Evolutionary conservation across 2,888 invertebrate genomes (phyloP).

Genomic region (Platerodrilus igneus): DNA sequence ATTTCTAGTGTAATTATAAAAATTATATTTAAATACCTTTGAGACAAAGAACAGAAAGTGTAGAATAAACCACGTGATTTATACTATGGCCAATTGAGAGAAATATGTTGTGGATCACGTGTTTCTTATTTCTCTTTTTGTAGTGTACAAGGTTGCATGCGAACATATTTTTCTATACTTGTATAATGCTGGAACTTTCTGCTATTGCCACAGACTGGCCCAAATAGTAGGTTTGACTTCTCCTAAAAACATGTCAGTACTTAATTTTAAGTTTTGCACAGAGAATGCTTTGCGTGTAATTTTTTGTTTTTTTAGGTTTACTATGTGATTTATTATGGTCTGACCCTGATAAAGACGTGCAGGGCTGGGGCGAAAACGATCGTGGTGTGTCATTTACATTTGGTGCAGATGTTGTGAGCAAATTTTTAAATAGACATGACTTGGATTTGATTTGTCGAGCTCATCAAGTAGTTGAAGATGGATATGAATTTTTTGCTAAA

Average conservation of each 20-base stretch:
- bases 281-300: neutral
- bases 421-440: conserved; percentile 94
- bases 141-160: too few species aligned
- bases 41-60: too few species aligned
- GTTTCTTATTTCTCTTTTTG: too few species aligned
- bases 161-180: too few species aligned
- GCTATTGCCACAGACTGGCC: too few species aligned
- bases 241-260: neutral
- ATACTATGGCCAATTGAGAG: too few species aligned
- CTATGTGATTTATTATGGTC: conserved; percentile 97
- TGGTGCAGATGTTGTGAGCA: conserved; percentile 94
- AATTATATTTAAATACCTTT: too few species aligned
- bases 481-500: conserved; percentile 99
- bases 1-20: too few species aligned
- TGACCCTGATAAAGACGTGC: conserved; percentile 91
- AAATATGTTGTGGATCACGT: too few species aligned
- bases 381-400: conserved; percentile 98
- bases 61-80: too few species aligned
- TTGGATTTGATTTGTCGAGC: conserved; percentile 96
- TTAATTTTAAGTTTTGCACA: conserved; percentile 1
- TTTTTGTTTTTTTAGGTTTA: conserved; percentile 68
- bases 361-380: conserved; percentile 96
- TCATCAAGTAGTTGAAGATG: conserved; percentile 98
- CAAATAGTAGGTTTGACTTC: too few species aligned
- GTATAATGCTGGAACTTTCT: too few species aligned